A percentile compares a stretch with the other conserved stretches of the same genome.
phyloP scores from a whole-genome alignment of 2,113 vertebrate genomes.

The Megaleporinus macrocephalus region DNA sequence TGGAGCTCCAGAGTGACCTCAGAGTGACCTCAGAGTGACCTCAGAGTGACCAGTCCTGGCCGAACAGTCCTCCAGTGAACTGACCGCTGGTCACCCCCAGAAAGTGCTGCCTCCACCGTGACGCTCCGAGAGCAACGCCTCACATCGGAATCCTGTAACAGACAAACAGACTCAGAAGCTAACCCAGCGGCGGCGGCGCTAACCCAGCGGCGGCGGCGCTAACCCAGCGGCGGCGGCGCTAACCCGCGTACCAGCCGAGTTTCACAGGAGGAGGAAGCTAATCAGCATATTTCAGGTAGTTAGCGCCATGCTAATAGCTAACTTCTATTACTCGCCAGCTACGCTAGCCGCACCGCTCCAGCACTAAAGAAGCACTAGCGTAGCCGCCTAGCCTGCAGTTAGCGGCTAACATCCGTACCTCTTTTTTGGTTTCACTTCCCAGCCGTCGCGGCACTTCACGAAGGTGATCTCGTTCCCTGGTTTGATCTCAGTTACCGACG shows the following conservation, averaged over 20 bases:
- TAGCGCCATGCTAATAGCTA: no score
- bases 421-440: slow-evolving; percentile 82
- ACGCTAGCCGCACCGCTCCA: no score
- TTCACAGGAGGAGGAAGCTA: no score
- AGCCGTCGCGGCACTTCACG: slow-evolving; percentile 87
- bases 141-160: slow-evolving; percentile 7
- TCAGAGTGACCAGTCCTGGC: not conserved
- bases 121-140: not conserved
- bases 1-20: not conserved
- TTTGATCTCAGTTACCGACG: slow-evolving; percentile 75
- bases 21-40: not conserved
- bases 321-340: no score
- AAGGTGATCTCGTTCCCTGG: slow-evolving; percentile 86
- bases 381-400: not conserved
- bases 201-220: no score
- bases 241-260: no score
- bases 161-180: not conserved
- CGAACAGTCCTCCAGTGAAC: not conserved
- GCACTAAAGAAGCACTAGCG: no score
- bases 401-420: slow-evolving; percentile 69
- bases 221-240: no score
- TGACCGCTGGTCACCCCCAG: not conserved
- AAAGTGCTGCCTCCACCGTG: not conserved
- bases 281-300: no score
- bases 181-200: not conserved